Evolutionary conservation across 2,888 invertebrate species (phyloP), one percentile per base, ranked within the genome.

Genomic region (Drosophila diplacantha): DNA sequence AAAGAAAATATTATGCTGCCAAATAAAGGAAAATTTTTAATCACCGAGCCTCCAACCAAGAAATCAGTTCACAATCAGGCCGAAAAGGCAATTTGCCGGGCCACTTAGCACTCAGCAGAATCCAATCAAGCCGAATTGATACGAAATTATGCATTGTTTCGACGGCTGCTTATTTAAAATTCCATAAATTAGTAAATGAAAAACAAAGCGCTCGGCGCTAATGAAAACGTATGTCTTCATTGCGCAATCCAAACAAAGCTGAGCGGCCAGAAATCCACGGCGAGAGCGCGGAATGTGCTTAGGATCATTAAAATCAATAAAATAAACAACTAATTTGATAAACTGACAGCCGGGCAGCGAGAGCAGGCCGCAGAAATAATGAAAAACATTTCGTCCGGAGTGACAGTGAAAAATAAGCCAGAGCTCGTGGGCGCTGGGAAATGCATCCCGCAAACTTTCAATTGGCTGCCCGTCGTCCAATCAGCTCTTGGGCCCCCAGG

Each of bases 241-340:
- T 72, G 66, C 68, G 74, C 61, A 76, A 82, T 47, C 47, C 29
- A 67, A 81, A 74, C 81, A 74, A 72, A 31, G 29, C 44, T 18
- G 20, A 60, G 32, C 62, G 35, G 58, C 38, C 5, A 31, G 43
- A 43, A 47, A 69, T 47, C 43, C 11, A 20, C 46, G 53, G 46
- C 49, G 52, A 26, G 54, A 26, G 51, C 47, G 6, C 43, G 58
- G 64, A 73, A 80, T 70, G 81, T 80, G 81, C 74, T 71, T 74
- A 77, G 71, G 71, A 80, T 82, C 80, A 79, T 78, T 73, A 73
- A 80, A 82, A 77, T 80, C 83, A 77, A 79, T 82, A 82, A 79
- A 79, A 82, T 80, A 82, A 82, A 82, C 71, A 82, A 69, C 70
- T 61, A 70, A 47, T 68, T 55, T 49, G 63, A 67, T 65, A 56